Evolutionary conservation across 2,797 vertebrate species (phyloP).

Genomic region (Babyrousa celebensis): DNA sequence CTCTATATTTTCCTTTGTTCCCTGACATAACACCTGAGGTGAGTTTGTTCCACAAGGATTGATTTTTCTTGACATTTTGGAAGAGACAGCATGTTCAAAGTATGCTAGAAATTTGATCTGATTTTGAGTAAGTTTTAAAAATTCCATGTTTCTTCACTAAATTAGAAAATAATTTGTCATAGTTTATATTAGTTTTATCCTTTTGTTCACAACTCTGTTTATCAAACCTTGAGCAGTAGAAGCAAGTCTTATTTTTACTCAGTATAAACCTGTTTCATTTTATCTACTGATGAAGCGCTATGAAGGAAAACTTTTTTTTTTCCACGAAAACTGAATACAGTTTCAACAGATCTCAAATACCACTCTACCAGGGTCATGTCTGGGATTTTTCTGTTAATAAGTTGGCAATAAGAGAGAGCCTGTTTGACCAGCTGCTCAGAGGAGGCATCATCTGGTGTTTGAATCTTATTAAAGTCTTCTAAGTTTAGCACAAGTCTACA

Average conservation of each 20-base stretch:
- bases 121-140: constrained; percentile 3
- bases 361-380: background rate
- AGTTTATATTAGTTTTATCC: constrained; percentile 28
- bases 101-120: background rate
- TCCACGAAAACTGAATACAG: background rate
- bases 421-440: constrained; percentile 27
- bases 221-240: background rate
- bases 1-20: background rate
- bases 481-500: background rate
- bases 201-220: background rate
- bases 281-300: background rate
- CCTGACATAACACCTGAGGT: background rate
- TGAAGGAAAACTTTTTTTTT: background rate
- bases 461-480: constrained; percentile 45
- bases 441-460: constrained; percentile 48
- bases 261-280: constrained; percentile 30
- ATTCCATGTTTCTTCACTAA: background rate
- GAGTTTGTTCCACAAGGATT: background rate
- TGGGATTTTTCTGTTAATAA: constrained; percentile 43
- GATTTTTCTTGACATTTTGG: background rate
- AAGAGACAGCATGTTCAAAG: background rate
- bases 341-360: constrained; percentile 57
- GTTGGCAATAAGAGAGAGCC: constrained; percentile 56
- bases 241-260: background rate
- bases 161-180: background rate